Evolutionary conservation across 2,888 invertebrate species (phyloP).

Genomic region (Calameuta idolon): DNA sequence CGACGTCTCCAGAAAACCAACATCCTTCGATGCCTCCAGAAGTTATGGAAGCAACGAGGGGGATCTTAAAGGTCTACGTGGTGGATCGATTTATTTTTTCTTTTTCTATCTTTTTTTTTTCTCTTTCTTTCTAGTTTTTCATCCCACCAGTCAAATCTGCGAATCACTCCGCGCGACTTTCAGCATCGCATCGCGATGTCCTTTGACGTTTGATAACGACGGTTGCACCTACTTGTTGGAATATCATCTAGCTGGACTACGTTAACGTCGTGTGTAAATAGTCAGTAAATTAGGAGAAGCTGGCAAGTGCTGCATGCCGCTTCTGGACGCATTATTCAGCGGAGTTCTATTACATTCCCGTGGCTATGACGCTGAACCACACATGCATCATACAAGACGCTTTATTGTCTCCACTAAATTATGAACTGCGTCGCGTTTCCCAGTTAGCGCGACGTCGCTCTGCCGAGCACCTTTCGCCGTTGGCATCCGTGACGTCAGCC

Average conservation of each 20-base stretch:
- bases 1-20: background rate
- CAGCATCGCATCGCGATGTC: background rate
- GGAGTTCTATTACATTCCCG: constrained; percentile 24
- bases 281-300: background rate
- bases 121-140: background rate
- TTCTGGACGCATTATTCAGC: constrained; percentile 21
- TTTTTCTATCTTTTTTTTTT: too few species aligned
- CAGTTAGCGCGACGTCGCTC: background rate
- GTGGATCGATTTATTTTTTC: background rate
- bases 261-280: background rate
- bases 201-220: background rate
- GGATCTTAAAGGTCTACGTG: background rate
- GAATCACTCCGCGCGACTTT: background rate
- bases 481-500: background rate
- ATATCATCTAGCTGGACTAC: background rate
- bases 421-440: constrained; percentile 4
- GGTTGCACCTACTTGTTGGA: background rate
- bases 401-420: constrained; percentile 22
- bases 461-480: background rate
- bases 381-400: constrained; percentile 20
- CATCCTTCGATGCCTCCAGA: background rate
- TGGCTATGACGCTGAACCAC: constrained; percentile 19
- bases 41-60: background rate
- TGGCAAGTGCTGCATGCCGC: constrained; percentile 1
- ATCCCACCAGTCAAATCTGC: background rate